Evolutionary conservation across 2,888 invertebrate species (phyloP).

Genomic region (Orthosia incerta): DNA sequence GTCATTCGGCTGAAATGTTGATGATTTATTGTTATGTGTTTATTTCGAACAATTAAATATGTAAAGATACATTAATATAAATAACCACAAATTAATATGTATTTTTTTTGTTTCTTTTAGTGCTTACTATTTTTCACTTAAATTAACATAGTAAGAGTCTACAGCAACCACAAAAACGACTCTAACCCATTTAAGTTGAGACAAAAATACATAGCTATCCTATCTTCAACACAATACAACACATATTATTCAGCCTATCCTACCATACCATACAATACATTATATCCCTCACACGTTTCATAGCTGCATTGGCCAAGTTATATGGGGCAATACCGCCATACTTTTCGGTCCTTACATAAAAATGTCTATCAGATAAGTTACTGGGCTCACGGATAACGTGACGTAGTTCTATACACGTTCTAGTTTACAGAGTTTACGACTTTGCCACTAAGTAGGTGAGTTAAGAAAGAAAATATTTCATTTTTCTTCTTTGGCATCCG

Average conservation of each 20-base stretch:
- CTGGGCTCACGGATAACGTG: conserved; percentile 60
- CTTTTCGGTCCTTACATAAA: conserved; percentile 60
- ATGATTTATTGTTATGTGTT: no score
- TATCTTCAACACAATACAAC: neutral
- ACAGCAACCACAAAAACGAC: no score
- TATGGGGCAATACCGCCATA: conserved; percentile 29
- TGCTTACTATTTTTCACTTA: no score
- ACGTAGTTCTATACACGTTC: conserved; percentile 58
- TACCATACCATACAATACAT: conserved; percentile 8
- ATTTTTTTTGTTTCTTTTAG: no score
- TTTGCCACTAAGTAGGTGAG: neutral
- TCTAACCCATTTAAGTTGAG: no score
- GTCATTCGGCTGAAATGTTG: no score
- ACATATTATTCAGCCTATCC: neutral
- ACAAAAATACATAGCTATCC: neutral
- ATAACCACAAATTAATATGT: no score
- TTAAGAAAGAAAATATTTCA: conserved; percentile 12
- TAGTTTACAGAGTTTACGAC: conserved; percentile 63
- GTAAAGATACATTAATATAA: no score
- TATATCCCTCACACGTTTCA: conserved; percentile 33
- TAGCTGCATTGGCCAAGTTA: conserved; percentile 48
- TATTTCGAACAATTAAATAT: no score
- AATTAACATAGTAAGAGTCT: no score
- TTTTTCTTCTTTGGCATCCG: no score
- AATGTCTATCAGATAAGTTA: conserved; percentile 66